phyloP scores from a whole-genome alignment of 92 coral and sea anemone species.

The Heteractis magnifica region DNA sequence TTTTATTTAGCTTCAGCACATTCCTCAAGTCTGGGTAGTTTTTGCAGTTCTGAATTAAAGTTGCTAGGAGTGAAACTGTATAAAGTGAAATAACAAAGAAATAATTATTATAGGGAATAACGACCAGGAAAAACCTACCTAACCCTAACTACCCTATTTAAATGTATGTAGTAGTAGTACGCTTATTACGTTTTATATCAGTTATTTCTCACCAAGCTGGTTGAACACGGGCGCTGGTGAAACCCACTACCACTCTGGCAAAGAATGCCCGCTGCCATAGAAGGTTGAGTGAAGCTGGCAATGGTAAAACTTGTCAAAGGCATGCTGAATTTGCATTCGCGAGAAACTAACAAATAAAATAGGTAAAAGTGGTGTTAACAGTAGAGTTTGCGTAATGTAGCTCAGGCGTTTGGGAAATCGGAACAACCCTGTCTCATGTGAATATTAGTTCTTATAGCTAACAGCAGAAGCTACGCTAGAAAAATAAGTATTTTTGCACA shows the following conservation, averaged over 20 bases:
- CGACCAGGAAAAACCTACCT: too few relatives aligned
- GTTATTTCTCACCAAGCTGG: conserved; percentile 16
- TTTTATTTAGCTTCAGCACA: not conserved
- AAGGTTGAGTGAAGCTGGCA: conserved; percentile 14
- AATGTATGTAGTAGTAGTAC: too few relatives aligned
- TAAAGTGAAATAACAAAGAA: conserved; percentile 1
- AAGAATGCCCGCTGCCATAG: conserved; percentile 19
- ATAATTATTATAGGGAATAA: too few relatives aligned
- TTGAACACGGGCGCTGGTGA: conserved; percentile 18
- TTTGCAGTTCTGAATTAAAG: not conserved
- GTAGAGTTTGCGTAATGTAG: not conserved
- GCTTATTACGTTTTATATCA: too few relatives aligned
- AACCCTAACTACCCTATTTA: too few relatives aligned
- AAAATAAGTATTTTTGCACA: too few relatives aligned
- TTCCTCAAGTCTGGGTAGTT: not conserved
- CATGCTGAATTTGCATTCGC: conserved; percentile 31
- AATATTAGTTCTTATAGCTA: too few relatives aligned
- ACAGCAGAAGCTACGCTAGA: too few relatives aligned
- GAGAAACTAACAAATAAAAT: conserved; percentile 9
- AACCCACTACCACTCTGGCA: conserved; percentile 29
- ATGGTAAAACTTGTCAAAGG: conserved; percentile 25
- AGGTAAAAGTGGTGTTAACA: not conserved
- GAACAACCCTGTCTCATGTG: too few relatives aligned
- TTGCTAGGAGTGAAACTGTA: not conserved
- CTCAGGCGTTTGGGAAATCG: too few relatives aligned